These are phyloP conservation scores for Acleris literana DNA, from an alignment of 2,888 invertebrate genomes.

Conservation along the genomic window DNA sequence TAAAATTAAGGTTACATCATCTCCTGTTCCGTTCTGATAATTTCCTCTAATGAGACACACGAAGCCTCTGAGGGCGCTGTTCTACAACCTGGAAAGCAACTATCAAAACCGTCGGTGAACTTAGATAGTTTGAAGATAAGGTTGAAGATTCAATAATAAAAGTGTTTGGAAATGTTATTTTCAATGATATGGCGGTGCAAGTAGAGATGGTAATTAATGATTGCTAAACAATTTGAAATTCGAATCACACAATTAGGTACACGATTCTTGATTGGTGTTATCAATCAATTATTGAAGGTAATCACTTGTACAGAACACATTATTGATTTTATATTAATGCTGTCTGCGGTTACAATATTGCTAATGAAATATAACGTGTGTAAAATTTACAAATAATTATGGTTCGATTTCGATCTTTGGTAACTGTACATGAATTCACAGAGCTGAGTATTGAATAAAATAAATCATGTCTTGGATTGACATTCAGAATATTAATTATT, in stretches of 20 bases:
- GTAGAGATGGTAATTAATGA: slow-evolving; percentile 19
- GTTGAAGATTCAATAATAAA: not conserved
- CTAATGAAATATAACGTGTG: not conserved
- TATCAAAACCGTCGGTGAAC: not conserved
- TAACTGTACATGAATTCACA: not conserved
- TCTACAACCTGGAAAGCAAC: slow-evolving; percentile 4
- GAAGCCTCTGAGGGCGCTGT: slow-evolving; percentile 40
- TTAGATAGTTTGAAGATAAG: not conserved
- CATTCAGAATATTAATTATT: no score
- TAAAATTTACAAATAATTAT: no score
- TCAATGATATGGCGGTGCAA: not conserved
- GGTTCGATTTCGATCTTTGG: no score
- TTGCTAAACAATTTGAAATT: slow-evolving; percentile 23
- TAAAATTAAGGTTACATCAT: slow-evolving; percentile 33
- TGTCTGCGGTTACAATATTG: not conserved
- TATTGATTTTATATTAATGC: slow-evolving; percentile 13
- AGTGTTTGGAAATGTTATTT: no score
- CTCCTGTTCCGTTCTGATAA: slow-evolving; percentile 52
- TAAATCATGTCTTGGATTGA: no score
- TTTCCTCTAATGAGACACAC: slow-evolving; percentile 68
- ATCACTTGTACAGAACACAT: not conserved
- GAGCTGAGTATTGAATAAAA: no score
- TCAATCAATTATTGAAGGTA: slow-evolving; percentile 18
- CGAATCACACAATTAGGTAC: slow-evolving; percentile 3
- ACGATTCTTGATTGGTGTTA: slow-evolving; percentile 1